A percentile compares a stretch with the other conserved stretches of the same genome.
phyloP scores from a whole-genome alignment of 1,140 invertebrate species.

The Zaprionus camerounensis region DNA sequence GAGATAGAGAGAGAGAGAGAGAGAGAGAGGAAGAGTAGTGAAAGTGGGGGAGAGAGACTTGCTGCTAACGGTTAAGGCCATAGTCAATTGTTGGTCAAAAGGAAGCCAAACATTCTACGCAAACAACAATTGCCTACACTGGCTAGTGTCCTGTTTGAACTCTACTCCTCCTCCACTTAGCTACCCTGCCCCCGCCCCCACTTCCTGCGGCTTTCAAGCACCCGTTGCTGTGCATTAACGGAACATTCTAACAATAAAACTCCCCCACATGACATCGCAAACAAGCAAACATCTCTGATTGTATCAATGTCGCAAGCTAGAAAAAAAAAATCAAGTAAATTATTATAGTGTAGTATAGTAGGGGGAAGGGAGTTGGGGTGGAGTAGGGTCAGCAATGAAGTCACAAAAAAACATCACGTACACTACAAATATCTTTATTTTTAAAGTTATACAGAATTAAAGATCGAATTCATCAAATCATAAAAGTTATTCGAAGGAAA shows the following conservation, averaged over 20 bases:
- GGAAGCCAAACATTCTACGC: constrained; percentile 43
- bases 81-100: constrained; percentile 27
- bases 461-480: no score
- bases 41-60: background rate
- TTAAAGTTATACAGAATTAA: background rate
- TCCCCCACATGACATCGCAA: constrained; percentile 27
- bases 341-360: constrained; percentile 27
- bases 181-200: background rate
- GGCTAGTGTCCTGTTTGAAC: background rate
- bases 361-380: background rate
- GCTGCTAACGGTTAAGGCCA: background rate
- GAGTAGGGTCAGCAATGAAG: constrained; percentile 8
- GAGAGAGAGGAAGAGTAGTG: background rate
- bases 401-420: constrained; percentile 42
- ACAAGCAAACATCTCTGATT: constrained; percentile 20
- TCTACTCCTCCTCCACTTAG: background rate
- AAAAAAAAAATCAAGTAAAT: constrained; percentile 11
- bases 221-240: constrained; percentile 48
- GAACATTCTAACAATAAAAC: constrained; percentile 45
- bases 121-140: constrained; percentile 32
- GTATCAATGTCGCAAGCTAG: constrained; percentile 22
- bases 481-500: background rate
- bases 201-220: constrained; percentile 8
- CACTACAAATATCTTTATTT: background rate
- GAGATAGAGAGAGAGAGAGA: background rate